phyloP scores from a whole-genome alignment of 2,888 invertebrate genomes.

The Limnephilus lunatus region DNA sequence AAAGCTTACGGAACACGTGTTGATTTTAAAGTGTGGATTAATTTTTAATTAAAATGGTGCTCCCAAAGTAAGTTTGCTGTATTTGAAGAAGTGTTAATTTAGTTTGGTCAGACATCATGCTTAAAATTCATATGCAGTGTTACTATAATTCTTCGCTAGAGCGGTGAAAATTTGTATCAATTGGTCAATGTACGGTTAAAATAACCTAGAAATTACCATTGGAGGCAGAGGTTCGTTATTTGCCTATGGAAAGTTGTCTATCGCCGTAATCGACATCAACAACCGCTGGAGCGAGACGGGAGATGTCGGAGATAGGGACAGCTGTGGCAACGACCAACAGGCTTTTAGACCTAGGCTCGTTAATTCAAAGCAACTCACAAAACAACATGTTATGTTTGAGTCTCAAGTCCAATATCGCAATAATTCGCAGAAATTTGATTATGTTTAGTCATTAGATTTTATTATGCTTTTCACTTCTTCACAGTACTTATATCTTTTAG shows the following conservation, averaged over 20 bases:
- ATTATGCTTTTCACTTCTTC: not conserved
- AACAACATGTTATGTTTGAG: slow-evolving; percentile 2
- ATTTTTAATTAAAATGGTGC: no score
- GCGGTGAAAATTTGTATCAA: not conserved
- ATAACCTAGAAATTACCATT: not conserved
- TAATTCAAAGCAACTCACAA: not conserved
- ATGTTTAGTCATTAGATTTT: not conserved
- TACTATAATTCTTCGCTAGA: not conserved
- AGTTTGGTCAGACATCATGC: no score
- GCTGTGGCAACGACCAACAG: not conserved
- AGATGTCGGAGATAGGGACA: not conserved
- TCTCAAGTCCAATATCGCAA: not conserved
- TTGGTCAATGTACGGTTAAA: not conserved
- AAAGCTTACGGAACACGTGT: no score
- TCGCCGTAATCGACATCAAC: not conserved
- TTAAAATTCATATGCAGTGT: no score
- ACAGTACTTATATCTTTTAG: not conserved
- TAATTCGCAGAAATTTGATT: not conserved
- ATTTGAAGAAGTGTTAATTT: no score
- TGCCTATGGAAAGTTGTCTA: slow-evolving; percentile 2
- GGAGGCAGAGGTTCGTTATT: not conserved
- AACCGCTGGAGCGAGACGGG: not conserved
- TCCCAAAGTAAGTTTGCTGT: no score
- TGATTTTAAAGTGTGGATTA: no score
- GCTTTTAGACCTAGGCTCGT: not conserved